A percentile compares a stretch with the other conserved stretches of the same genome.
These are phyloP conservation scores for Ennomos erosarius DNA, from an alignment of 2,888 invertebrate genomes.

Conservation along the genomic window DNA sequence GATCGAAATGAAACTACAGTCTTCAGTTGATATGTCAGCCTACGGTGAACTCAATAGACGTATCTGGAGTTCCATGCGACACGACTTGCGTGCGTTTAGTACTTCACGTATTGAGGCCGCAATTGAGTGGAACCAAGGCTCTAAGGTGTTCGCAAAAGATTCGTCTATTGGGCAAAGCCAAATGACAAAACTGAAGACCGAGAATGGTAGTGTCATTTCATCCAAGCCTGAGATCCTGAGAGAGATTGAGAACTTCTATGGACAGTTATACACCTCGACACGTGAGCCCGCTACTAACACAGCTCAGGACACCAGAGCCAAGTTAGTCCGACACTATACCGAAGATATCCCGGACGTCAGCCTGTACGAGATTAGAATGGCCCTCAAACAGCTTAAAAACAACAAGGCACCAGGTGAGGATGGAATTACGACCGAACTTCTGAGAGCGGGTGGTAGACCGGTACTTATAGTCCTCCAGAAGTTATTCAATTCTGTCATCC, in stretches of 20 bases:
- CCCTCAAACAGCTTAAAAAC: too few species aligned
- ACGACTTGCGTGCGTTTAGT: background rate
- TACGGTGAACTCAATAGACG: background rate
- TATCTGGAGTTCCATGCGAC: background rate
- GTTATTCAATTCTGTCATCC: too few species aligned
- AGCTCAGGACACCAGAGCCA: too few species aligned
- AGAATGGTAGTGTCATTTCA: background rate
- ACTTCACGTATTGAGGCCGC: too few species aligned
- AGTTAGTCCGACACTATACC: too few species aligned
- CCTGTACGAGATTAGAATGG: too few species aligned
- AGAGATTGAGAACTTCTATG: background rate
- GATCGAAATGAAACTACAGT: background rate
- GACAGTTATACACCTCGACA: background rate
- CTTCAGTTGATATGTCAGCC: background rate
- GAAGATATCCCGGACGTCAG: too few species aligned
- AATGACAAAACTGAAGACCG: background rate
- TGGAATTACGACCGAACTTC: too few species aligned
- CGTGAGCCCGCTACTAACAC: background rate
- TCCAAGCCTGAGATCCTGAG: background rate
- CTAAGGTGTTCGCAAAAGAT: background rate
- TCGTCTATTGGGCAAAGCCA: background rate
- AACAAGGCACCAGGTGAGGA: too few species aligned
- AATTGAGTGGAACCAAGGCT: background rate
- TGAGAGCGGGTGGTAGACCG: too few species aligned
- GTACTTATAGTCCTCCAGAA: too few species aligned